These are phyloP conservation scores for Bursaphelenchus okinawaensis DNA, from an alignment of 2,888 invertebrate genomes.

Conservation along the genomic window DNA sequence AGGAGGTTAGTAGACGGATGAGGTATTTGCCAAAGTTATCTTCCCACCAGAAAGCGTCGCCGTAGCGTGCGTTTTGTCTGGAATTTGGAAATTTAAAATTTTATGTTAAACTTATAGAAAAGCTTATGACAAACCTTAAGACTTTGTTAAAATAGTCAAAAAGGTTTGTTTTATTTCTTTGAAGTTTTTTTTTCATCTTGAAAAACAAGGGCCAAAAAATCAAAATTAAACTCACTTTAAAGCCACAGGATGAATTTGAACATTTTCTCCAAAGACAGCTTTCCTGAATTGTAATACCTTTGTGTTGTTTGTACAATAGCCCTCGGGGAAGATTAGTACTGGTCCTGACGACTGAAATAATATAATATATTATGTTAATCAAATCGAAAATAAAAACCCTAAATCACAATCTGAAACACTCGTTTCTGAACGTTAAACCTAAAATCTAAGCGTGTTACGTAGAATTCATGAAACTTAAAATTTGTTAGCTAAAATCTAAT, in stretches of 20 bases:
- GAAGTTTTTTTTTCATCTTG: too few relatives aligned
- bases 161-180: too few relatives aligned
- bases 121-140: too few relatives aligned
- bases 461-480: too few relatives aligned
- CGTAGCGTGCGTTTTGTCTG: slow-evolving; percentile 18
- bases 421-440: neutral
- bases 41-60: slow-evolving; percentile 22
- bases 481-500: too few relatives aligned
- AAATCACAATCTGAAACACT: too few relatives aligned
- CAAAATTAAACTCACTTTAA: slow-evolving; percentile 10
- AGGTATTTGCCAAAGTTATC: slow-evolving; percentile 26
- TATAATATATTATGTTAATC: slow-evolving; percentile 1
- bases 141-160: too few relatives aligned
- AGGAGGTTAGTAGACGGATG: slow-evolving; percentile 30
- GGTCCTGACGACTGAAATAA: slow-evolving; percentile 35
- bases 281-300: slow-evolving; percentile 19
- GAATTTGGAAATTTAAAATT: slow-evolving; percentile 1
- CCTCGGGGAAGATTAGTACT: slow-evolving; percentile 48
- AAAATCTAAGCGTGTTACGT: too few relatives aligned
- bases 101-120: neutral
- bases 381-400: neutral
- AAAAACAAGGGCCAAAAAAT: too few relatives aligned
- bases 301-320: slow-evolving; percentile 45
- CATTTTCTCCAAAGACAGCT: slow-evolving; percentile 22
- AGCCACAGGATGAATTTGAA: slow-evolving; percentile 22